Evolutionary conservation across 2,888 invertebrate genomes (phyloP).

Genomic region (Orthosia cruda): DNA sequence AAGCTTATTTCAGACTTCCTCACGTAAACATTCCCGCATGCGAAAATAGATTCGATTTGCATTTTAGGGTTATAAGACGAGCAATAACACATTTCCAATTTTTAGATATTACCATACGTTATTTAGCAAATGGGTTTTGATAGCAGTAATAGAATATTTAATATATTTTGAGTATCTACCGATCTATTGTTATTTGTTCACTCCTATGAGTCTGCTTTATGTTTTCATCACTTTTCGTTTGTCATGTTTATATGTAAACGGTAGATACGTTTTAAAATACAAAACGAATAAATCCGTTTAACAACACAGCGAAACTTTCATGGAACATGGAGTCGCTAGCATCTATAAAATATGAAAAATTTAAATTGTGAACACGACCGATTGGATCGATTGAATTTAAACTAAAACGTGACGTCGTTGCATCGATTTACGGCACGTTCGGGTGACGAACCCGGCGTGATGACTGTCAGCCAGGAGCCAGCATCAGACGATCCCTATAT

Average conservation of each 20-base stretch:
- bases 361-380: constrained; percentile 49
- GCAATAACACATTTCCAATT: constrained; percentile 79
- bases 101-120: constrained; percentile 58
- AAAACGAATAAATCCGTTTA: constrained; percentile 37
- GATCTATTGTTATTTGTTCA: constrained; percentile 14
- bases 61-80: constrained; percentile 84
- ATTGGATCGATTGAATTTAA: constrained; percentile 65
- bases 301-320: constrained; percentile 34
- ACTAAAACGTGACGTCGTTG: constrained; percentile 69
- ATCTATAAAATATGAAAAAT: constrained; percentile 47
- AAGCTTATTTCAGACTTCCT: constrained; percentile 87
- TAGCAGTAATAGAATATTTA: constrained; percentile 27
- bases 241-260: background rate
- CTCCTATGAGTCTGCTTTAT: background rate
- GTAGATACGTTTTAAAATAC: constrained; percentile 12
- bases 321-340: background rate
- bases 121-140: constrained; percentile 61
- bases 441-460: constrained; percentile 74
- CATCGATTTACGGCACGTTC: constrained; percentile 71
- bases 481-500: constrained; percentile 44
- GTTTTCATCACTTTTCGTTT: constrained; percentile 25
- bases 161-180: too few relatives aligned
- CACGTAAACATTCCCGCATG: constrained; percentile 85
- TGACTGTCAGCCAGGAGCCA: constrained; percentile 71
- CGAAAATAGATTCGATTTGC: constrained; percentile 87